A percentile compares a stretch with the other conserved stretches of the same genome.
Evolutionary conservation across 2,113 vertebrate species (phyloP).

Genomic region (Ophthalmolycus amberensis): DNA sequence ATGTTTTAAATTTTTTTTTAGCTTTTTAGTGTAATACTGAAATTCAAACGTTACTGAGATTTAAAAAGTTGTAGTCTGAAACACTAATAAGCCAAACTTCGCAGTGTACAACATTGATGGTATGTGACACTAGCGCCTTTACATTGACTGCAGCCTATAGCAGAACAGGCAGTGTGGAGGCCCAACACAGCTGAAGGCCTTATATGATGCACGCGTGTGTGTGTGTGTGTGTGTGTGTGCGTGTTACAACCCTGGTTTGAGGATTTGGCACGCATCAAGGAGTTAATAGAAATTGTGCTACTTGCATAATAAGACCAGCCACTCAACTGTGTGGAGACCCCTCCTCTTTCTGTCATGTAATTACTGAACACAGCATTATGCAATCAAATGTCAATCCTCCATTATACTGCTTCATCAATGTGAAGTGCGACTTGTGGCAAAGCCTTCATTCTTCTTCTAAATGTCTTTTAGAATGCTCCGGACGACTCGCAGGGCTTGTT

Average conservation of each 20-base stretch:
- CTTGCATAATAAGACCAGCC: slow-evolving; percentile 57
- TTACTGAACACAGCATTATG: slow-evolving; percentile 61
- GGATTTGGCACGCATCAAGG: slow-evolving; percentile 37
- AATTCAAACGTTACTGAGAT: not conserved
- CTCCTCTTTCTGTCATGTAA: slow-evolving; percentile 21
- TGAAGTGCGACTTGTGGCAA: slow-evolving; percentile 39
- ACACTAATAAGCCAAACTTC: not conserved
- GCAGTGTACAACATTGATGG: not conserved
- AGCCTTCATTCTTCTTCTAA: slow-evolving; percentile 36
- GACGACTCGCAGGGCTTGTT: slow-evolving; percentile 21
- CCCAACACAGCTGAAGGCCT: slow-evolving; percentile 39
- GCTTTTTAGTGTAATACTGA: not conserved
- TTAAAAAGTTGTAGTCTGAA: not conserved
- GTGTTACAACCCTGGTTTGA: slow-evolving; percentile 31
- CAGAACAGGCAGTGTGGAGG: slow-evolving; percentile 41
- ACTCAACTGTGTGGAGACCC: slow-evolving; percentile 41
- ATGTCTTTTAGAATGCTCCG: slow-evolving; percentile 33
- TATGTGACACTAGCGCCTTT: slow-evolving; percentile 18
- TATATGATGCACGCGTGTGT: slow-evolving; percentile 8
- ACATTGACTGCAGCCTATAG: slow-evolving; percentile 29
- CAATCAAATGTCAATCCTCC: slow-evolving; percentile 52
- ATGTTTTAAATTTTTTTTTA: not conserved
- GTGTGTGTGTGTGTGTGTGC: slow-evolving; percentile 11
- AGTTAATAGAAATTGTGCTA: slow-evolving; percentile 56
- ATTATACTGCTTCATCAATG: slow-evolving; percentile 42